Percentiles rank a stretch among this genome's conserved stretches.
Conservation (phyloP, 1,140 invertebrate genomes). For the Anastatus disparis region DNA sequence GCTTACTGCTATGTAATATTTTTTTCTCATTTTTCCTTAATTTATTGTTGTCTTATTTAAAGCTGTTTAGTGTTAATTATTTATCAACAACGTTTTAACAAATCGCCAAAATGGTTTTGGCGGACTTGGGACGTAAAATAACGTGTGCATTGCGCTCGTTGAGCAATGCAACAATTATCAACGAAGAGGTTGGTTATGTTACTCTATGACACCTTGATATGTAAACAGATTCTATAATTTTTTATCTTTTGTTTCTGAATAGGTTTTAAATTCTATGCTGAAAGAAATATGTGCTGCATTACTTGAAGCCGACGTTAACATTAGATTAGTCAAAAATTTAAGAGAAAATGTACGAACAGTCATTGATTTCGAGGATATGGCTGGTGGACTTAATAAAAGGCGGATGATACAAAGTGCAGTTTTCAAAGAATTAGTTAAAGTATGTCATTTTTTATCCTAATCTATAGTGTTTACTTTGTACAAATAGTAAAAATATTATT, state of each 20-base stretch:
- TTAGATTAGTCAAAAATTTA: slow-evolving; percentile 94
- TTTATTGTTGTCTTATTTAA: too few species aligned
- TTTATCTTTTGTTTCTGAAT: slow-evolving; percentile 53
- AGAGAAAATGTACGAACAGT: slow-evolving; percentile 98
- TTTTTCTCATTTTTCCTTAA: too few species aligned
- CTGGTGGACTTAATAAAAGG: slow-evolving; percentile 97
- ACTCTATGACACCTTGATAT: slow-evolving; percentile 12
- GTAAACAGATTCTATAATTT: slow-evolving; percentile 29
- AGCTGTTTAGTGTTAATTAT: too few species aligned
- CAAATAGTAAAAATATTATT: slow-evolving; percentile 26
- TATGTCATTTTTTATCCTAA: slow-evolving; percentile 64
- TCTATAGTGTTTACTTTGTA: background rate
- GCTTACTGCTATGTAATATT: too few species aligned
- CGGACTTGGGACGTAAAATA: slow-evolving; percentile 99
- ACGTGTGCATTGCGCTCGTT: slow-evolving; percentile 96
- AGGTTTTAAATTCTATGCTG: slow-evolving; percentile 98
- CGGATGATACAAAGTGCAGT: slow-evolving; percentile 99
- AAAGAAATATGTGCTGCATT: slow-evolving; percentile 98
- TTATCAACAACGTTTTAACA: slow-evolving; percentile 1
- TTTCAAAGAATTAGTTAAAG: slow-evolving; percentile 98
- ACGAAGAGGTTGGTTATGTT: slow-evolving; percentile 84
- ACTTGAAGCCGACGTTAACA: slow-evolving; percentile 99
- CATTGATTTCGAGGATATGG: slow-evolving; percentile 99
- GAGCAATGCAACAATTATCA: slow-evolving; percentile 98
- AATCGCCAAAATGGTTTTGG: slow-evolving; percentile 93